Conservation (phyloP, 35 echinoderm and acorn worm genomes). For the Hemicentrotus pulcherrimus region DNA sequence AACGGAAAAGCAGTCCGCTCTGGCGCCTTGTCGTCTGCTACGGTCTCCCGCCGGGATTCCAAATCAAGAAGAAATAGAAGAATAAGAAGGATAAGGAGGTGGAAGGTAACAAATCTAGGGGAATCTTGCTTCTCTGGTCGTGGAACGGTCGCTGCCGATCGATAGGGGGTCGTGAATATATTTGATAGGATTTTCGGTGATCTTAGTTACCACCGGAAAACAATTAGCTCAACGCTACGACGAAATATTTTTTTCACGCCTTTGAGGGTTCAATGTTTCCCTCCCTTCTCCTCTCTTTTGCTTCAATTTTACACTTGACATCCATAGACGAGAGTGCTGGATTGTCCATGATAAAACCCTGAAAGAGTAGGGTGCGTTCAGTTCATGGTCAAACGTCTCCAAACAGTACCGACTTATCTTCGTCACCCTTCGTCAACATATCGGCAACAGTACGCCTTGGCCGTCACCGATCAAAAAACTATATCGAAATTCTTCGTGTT, state of each 20-base stretch:
- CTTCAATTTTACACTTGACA: neutral
- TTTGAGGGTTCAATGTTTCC: constrained; percentile 4
- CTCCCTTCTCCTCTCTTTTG: neutral
- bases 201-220: constrained; percentile 45
- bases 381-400: neutral
- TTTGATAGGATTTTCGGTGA: constrained; percentile 42
- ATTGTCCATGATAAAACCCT: neutral
- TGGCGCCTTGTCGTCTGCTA: constrained; percentile 32
- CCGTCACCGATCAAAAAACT: neutral
- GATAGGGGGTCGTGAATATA: constrained; percentile 43
- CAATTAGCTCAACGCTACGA: constrained; percentile 37
- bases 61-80: constrained; percentile 31
- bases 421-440: constrained; percentile 7
- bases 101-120: constrained; percentile 19
- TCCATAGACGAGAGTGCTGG: neutral
- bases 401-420: neutral
- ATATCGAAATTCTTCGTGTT: neutral
- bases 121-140: neutral
- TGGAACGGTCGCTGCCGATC: neutral
- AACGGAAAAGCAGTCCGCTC: constrained; percentile 24
- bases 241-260: constrained; percentile 1
- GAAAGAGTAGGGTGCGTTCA: neutral
- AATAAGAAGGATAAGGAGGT: neutral
- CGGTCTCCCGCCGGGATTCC: constrained; percentile 5
- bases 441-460: neutral